Base-by-base conservation (phyloP, 2,888 invertebrate species). In the Scaptodrosophila latifasciaeformis region DNA sequence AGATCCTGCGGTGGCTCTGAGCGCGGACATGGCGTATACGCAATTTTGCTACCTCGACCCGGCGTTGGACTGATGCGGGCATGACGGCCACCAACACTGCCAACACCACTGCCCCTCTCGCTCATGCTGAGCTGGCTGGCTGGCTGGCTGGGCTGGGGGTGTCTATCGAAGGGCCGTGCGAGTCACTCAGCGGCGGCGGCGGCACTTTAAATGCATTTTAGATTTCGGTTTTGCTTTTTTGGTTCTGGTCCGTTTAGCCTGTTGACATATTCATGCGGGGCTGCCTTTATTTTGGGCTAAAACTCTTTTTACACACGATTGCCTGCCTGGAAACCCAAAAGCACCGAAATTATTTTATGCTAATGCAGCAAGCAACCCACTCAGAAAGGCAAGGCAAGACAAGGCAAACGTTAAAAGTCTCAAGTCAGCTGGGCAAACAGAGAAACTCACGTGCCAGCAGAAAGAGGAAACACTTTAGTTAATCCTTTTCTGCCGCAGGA, bases 11-110 rank as follows among this genome's bases (percentile, higher is more conserved):
- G 84, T 29, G 84, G 83, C 66, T 86, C 86, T 13, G 81, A 81
- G 65, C 84, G 82, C 31, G 86, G 86, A 65, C 87, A 87, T 49
- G 86, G 83, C 56, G 85, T 80, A 60, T 86, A 86, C 24, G 87
- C 86, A 55, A 86, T 81, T 67, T 84, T 84, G 54, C 84, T 84
- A 50, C 85, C 83, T 48, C 85, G 84, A 53, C 85, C 85, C 54
- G 86, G 86, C 51, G 85, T 84, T 29, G 86, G 86, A 64, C 86
- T 86, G 52, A 86, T 84, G 49, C 86, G 85, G 39, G 86, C 81
- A 67, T 85, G 82, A 24, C 86, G 84, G 34, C 84, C 85, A 43
- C 78, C 76, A 17, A 10, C 37, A 13, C 13, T 37, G 37, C 15
- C 37, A 17, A 17, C 37, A 13, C 13, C 7, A 37, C 15, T 9